Evolutionary conservation across 1,140 invertebrate genomes (phyloP).

Genomic region (Holcopasites calliopsidis): DNA sequence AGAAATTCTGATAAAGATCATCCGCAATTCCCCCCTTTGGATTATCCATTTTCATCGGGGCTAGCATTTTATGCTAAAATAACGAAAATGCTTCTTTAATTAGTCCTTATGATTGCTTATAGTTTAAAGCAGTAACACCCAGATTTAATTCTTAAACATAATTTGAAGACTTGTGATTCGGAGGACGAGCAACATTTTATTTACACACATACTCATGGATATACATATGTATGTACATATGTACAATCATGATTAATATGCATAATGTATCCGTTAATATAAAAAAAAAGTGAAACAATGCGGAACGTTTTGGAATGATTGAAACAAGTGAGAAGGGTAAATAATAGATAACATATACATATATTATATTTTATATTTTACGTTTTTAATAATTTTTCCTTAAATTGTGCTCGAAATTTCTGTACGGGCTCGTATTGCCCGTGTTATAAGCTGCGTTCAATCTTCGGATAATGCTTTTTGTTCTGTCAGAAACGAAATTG

Average conservation of each 20-base stretch:
- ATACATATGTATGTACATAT: background rate
- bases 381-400: background rate
- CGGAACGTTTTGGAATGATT: too few species aligned
- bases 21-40: constrained; percentile 23
- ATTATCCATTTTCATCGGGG: background rate
- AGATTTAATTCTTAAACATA: background rate
- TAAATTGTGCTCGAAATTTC: background rate
- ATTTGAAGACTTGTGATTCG: background rate
- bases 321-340: too few species aligned
- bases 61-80: background rate
- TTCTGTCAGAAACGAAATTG: constrained; percentile 67
- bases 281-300: too few species aligned
- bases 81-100: constrained; percentile 23
- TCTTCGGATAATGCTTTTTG: constrained; percentile 65
- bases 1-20: constrained; percentile 15
- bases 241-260: too few species aligned
- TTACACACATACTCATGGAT: background rate
- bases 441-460: constrained; percentile 65
- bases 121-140: background rate
- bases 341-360: background rate
- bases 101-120: background rate
- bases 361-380: background rate
- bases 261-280: too few species aligned
- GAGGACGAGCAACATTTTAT: background rate
- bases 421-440: constrained; percentile 38